A percentile compares a stretch with the other conserved stretches of the same genome.
Evolutionary conservation across 2,797 vertebrate species (phyloP).

Genomic region (Hemibagrus guttatus): DNA sequence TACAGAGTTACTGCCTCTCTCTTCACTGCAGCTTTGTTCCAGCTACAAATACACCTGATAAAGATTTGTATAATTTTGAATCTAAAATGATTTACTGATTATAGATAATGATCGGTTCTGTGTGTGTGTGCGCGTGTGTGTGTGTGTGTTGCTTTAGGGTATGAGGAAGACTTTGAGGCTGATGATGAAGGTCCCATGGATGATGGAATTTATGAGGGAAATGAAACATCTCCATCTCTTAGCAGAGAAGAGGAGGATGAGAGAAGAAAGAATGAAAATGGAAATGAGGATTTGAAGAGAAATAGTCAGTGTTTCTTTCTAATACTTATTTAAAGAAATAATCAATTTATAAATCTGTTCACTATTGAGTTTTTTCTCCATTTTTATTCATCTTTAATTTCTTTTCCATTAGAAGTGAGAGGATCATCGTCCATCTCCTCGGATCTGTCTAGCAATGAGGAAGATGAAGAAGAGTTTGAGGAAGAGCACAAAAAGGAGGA

Average conservation of each 20-base stretch:
- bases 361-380: neutral
- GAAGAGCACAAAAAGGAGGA: conserved; percentile 57
- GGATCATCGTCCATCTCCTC: conserved; percentile 67
- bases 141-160: conserved; percentile 73
- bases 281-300: conserved; percentile 63
- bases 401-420: conserved; percentile 53
- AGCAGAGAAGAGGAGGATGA: conserved; percentile 61
- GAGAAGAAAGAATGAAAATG: conserved; percentile 60
- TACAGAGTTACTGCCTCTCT: neutral
- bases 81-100: neutral
- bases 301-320: conserved; percentile 65
- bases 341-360: neutral
- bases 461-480: conserved; percentile 60
- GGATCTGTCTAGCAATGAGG: conserved; percentile 66
- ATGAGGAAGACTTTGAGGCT: conserved; percentile 92
- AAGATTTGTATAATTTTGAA: neutral
- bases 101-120: neutral
- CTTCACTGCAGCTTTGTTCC: neutral
- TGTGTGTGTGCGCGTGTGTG: neutral
- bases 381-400: neutral
- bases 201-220: conserved; percentile 64
- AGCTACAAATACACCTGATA: neutral
- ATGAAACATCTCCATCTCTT: conserved; percentile 65
- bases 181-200: conserved; percentile 80
- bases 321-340: neutral